These are phyloP conservation scores for Daboia siamensis DNA, from an alignment of 2,113 vertebrate species.

Conservation along the genomic window DNA sequence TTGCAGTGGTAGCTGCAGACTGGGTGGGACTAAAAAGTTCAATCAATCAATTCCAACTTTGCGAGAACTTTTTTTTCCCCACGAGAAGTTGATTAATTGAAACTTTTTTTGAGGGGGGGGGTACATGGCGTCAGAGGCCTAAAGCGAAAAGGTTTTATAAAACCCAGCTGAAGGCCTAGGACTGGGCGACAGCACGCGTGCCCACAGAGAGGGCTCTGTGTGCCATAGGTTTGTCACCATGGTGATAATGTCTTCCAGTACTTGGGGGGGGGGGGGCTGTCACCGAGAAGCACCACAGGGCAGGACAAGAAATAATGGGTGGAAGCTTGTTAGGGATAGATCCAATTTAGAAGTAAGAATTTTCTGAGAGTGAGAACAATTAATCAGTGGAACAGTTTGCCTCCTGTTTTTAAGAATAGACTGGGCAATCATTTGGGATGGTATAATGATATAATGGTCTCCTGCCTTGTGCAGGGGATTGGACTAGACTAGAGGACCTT, in stretches of 20 bases:
- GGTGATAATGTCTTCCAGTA: not conserved
- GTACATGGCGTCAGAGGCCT: too few relatives aligned
- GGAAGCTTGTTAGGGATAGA: not conserved
- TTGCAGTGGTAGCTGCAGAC: too few relatives aligned
- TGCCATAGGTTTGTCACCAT: too few relatives aligned
- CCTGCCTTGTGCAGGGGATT: not conserved
- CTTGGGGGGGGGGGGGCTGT: not conserved
- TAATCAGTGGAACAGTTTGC: not conserved
- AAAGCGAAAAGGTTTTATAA: too few relatives aligned
- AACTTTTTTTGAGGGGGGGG: too few relatives aligned
- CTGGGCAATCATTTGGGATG: not conserved
- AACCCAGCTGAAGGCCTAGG: too few relatives aligned
- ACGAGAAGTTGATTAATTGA: too few relatives aligned
- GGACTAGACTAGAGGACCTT: not conserved
- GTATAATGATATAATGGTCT: not conserved
- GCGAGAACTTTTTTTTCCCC: too few relatives aligned
- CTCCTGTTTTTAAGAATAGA: not conserved
- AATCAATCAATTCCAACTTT: too few relatives aligned
- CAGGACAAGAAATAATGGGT: not conserved
- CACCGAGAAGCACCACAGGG: not conserved
- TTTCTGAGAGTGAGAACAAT: not conserved
- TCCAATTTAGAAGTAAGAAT: not conserved
- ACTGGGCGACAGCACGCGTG: too few relatives aligned
- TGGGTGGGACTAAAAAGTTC: too few relatives aligned
- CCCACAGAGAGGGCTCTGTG: too few relatives aligned